Conservation (phyloP, 2,888 invertebrate genomes). For the Chymomyza procnemis region DNA sequence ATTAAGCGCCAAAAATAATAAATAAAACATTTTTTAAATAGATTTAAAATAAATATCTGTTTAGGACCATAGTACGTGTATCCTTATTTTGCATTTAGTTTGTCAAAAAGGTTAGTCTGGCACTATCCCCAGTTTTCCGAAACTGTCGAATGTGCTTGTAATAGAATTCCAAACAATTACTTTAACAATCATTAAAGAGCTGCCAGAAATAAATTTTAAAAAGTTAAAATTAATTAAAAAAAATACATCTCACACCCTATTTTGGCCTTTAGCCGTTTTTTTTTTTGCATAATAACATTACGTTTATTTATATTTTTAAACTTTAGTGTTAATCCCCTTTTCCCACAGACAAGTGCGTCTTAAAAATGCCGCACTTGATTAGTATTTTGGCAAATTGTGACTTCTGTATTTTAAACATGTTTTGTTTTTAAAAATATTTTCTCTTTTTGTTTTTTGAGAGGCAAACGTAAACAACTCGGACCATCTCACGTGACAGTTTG, state of each 20-base stretch:
- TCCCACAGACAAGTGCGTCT: neutral
- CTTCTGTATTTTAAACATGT: neutral
- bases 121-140: too few relatives aligned
- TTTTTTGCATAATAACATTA: neutral
- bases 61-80: too few relatives aligned
- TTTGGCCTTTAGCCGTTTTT: neutral
- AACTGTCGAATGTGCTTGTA: too few relatives aligned
- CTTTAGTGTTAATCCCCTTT: neutral
- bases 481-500: conserved; percentile 1
- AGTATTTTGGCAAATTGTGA: neutral
- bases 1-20: too few relatives aligned
- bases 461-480: neutral
- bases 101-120: too few relatives aligned
- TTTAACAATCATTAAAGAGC: too few relatives aligned
- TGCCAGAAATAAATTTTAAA: too few relatives aligned
- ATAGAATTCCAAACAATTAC: too few relatives aligned
- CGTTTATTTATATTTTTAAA: neutral
- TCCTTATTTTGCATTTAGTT: too few relatives aligned
- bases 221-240: too few relatives aligned
- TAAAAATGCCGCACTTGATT: neutral
- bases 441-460: neutral
- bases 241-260: neutral
- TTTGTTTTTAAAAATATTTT: neutral
- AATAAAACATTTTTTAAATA: too few relatives aligned
- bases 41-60: too few relatives aligned